A percentile compares a stretch with the other conserved stretches of the same genome.
phyloP scores from a whole-genome alignment of 2,797 vertebrate genomes.

The Sebastes goodei region DNA sequence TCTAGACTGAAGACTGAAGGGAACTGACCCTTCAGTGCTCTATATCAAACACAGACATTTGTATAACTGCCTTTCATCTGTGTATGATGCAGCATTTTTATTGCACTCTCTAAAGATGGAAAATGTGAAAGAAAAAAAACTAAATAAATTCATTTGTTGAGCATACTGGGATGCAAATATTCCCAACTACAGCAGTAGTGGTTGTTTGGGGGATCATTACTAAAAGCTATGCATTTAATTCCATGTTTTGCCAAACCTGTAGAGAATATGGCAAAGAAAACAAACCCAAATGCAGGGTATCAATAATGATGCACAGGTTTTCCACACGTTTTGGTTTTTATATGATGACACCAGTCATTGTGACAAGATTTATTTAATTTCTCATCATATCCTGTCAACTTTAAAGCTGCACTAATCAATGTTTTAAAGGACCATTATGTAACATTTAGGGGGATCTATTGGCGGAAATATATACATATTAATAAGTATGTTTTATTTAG shows the following conservation, averaged over 20 bases:
- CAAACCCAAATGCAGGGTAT: neutral
- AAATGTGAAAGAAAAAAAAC: no score
- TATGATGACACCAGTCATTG: neutral
- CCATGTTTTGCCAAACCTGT: neutral
- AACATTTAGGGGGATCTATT: no score
- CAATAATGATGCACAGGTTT: neutral
- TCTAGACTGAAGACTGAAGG: neutral
- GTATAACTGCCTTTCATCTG: neutral
- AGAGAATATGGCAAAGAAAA: neutral
- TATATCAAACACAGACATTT: conserved; percentile 2
- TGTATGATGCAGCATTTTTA: neutral
- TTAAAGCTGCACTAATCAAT: neutral
- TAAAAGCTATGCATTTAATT: neutral
- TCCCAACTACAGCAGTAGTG: neutral
- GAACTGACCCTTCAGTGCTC: neutral
- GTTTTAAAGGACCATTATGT: no score
- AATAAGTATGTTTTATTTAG: no score
- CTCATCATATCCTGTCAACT: neutral
- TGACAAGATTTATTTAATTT: neutral
- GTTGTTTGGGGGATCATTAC: neutral
- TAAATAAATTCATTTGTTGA: neutral
- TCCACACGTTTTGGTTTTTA: neutral
- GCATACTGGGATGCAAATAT: neutral
- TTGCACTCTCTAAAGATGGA: neutral
- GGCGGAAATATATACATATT: no score